Percentiles rank a stretch among this genome's conserved stretches.
These are phyloP conservation scores for Epinephelus coioides DNA, from an alignment of 2,797 vertebrate species.

Conservation along the genomic window DNA sequence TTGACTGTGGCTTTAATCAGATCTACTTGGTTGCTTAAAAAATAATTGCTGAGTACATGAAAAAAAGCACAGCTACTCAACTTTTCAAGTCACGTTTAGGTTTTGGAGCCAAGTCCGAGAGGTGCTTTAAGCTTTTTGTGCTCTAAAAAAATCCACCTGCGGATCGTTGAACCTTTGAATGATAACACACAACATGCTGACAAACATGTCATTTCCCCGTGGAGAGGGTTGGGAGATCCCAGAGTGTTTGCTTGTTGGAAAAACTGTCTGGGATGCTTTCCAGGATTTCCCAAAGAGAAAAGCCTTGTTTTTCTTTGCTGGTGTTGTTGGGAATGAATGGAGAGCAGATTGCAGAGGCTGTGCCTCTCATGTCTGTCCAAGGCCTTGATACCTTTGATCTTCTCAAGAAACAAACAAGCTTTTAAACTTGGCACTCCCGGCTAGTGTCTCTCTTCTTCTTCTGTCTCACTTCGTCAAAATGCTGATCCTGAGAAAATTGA, in stretches of 20 bases:
- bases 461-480: conserved; percentile 56
- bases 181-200: conserved; percentile 59
- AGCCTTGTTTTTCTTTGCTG: conserved; percentile 77
- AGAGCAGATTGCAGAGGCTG: conserved; percentile 82
- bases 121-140: conserved; percentile 23
- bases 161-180: conserved; percentile 57
- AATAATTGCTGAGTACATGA: conserved; percentile 37
- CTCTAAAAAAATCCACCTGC: conserved; percentile 49
- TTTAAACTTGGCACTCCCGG: conserved; percentile 75
- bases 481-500: conserved; percentile 76
- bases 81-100: conserved; percentile 21
- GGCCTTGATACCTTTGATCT: conserved; percentile 85
- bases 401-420: conserved; percentile 84
- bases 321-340: conserved; percentile 80
- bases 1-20: conserved; percentile 46
- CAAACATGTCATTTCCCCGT: conserved; percentile 67
- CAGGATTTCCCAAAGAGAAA: conserved; percentile 81
- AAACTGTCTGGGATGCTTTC: conserved; percentile 82
- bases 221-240: conserved; percentile 65
- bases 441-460: conserved; percentile 58
- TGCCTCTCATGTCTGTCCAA: conserved; percentile 86
- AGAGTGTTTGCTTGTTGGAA: conserved; percentile 78
- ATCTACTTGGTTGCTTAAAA: conserved; percentile 39
- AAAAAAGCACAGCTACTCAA: conserved; percentile 34
- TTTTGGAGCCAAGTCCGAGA: conserved; percentile 42